Conservation (phyloP, 2,888 invertebrate species). For the Patella ulyssiponensis region DNA sequence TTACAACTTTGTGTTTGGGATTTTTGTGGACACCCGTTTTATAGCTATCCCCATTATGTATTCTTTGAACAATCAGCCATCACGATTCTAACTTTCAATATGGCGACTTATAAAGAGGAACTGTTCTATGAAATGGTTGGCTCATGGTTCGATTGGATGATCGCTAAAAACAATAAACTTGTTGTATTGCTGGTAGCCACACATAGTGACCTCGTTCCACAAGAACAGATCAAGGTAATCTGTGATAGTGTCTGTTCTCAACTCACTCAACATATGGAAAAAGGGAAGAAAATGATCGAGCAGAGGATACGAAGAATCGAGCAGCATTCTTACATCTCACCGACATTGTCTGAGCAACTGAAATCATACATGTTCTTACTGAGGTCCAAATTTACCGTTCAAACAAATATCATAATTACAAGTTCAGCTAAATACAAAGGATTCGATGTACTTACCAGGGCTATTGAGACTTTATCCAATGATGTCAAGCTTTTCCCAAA, state of each 20-base stretch:
- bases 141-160: conserved; percentile 69
- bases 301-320: conserved; percentile 62
- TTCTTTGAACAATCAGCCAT: conserved; percentile 67
- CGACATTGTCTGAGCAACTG: conserved; percentile 66
- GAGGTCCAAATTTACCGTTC: conserved; percentile 58
- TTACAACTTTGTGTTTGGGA: conserved; percentile 65
- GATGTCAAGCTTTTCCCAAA: conserved; percentile 60
- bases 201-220: conserved; percentile 58
- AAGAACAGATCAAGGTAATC: conserved; percentile 39
- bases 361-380: conserved; percentile 62
- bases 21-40: conserved; percentile 66
- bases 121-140: conserved; percentile 63
- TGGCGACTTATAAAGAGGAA: conserved; percentile 59
- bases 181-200: conserved; percentile 67
- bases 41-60: conserved; percentile 60
- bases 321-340: conserved; percentile 61
- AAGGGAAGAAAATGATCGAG: conserved; percentile 52
- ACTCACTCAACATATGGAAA: conserved; percentile 48
- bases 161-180: conserved; percentile 65
- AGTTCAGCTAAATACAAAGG: conserved; percentile 58
- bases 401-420: conserved; percentile 60
- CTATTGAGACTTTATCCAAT: conserved; percentile 57
- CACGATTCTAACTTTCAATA: conserved; percentile 65
- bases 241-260: conserved; percentile 32
- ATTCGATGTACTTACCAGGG: conserved; percentile 55